Percentiles rank a stretch among this genome's conserved stretches.
Evolutionary conservation across 1,140 invertebrate genomes (phyloP).

Genomic region (Plectrocnemia conspersa): DNA sequence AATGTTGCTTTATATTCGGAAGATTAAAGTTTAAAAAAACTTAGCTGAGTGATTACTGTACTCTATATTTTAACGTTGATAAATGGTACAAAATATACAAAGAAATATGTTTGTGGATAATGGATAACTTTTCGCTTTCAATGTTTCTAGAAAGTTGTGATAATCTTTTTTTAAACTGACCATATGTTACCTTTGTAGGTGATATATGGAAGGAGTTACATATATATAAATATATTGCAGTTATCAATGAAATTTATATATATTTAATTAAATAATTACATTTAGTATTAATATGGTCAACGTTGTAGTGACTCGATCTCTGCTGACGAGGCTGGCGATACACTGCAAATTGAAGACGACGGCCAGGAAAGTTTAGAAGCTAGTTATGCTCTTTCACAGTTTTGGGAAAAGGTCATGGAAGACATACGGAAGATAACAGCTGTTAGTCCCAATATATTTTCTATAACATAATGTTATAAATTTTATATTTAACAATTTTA

Average conservation of each 20-base stretch:
- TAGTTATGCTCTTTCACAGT: conserved; percentile 61
- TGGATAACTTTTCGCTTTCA: neutral
- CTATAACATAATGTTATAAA: no score
- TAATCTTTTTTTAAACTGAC: neutral
- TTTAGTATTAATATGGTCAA: no score
- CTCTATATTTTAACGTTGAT: neutral
- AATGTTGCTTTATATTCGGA: neutral
- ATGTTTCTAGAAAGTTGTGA: neutral
- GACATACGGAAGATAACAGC: conserved; percentile 69
- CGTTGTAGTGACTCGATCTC: conserved; percentile 10
- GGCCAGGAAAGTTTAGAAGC: conserved; percentile 49
- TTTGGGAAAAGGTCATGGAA: conserved; percentile 74
- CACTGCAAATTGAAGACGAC: conserved; percentile 38
- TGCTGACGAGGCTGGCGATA: conserved; percentile 25
- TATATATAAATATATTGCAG: neutral
- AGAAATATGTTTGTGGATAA: neutral
- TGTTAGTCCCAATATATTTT: conserved; percentile 46
- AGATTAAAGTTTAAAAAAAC: neutral
- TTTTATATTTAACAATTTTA: neutral
- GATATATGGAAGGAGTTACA: neutral
- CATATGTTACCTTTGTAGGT: neutral
- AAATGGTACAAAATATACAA: neutral
- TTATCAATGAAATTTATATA: no score
- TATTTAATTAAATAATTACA: no score
- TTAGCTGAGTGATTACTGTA: neutral